Conservation (phyloP, 2,797 vertebrate genomes). For the Falco concolor region DNA sequence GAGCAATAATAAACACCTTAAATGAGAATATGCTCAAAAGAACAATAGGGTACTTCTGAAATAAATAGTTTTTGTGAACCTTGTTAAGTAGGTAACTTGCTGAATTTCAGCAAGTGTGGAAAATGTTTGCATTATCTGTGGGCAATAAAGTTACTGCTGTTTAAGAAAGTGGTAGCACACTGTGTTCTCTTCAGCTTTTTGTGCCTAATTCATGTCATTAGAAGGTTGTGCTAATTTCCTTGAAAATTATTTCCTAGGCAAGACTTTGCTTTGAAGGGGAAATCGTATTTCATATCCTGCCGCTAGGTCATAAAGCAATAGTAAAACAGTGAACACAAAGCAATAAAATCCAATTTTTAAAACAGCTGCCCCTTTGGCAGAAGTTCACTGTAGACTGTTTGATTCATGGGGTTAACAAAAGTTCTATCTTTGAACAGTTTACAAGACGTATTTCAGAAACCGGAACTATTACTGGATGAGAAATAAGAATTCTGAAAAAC, state of each 20-base stretch:
- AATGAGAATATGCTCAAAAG: neutral
- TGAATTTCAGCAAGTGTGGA: slow-evolving; percentile 1
- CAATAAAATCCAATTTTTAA: neutral
- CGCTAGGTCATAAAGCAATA: neutral
- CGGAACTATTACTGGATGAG: fast-evolving
- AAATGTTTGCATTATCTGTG: slow-evolving; percentile 29
- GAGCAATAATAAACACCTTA: slow-evolving; percentile 2
- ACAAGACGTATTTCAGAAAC: neutral
- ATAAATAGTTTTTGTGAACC: neutral
- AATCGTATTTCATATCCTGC: fast-evolving
- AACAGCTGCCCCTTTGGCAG: neutral
- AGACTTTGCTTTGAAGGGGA: neutral
- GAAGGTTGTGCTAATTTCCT: neutral
- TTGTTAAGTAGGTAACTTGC: slow-evolving; percentile 19
- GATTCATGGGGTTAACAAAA: neutral
- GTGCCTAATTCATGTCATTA: neutral
- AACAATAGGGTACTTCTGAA: neutral
- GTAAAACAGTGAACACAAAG: neutral
- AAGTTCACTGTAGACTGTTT: no score
- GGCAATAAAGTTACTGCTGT: slow-evolving; percentile 47
- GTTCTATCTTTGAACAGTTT: neutral
- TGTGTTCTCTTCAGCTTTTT: neutral
- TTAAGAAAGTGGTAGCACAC: neutral
- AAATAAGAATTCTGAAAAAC: neutral
- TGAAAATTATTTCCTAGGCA: neutral